Conservation (phyloP, 2,888 invertebrate species). For the Cremastinae sp. region DNA sequence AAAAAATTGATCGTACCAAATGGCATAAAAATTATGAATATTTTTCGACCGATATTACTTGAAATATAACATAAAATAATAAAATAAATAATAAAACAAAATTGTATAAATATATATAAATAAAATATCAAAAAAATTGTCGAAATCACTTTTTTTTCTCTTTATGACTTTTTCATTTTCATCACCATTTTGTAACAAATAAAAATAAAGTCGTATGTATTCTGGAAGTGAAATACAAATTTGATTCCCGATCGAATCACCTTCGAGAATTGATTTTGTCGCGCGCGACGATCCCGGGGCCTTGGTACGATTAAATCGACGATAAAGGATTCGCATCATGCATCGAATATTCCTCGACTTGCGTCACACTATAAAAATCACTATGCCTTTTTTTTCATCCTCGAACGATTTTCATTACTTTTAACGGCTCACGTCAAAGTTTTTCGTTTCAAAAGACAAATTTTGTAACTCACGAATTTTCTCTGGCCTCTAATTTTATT, state of each 20-base stretch:
- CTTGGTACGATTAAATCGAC: conserved; percentile 65
- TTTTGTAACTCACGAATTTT: background rate
- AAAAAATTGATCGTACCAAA: too few relatives aligned
- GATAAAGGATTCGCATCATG: conserved; percentile 69
- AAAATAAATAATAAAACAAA: too few relatives aligned
- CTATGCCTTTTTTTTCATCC: conserved; percentile 9
- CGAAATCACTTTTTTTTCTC: background rate
- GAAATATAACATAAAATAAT: too few relatives aligned
- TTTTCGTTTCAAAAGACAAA: background rate
- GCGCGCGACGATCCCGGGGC: conserved; percentile 66
- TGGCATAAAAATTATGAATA: too few relatives aligned
- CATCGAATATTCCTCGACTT: conserved; percentile 47
- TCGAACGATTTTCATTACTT: background rate
- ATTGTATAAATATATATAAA: too few relatives aligned
- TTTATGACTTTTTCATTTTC: background rate
- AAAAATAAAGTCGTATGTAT: conserved; percentile 56
- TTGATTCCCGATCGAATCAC: conserved; percentile 26
- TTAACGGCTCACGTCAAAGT: background rate
- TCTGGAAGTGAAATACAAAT: conserved; percentile 50
- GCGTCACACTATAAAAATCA: conserved; percentile 44
- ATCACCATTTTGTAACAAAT: background rate
- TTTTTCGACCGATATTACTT: too few relatives aligned
- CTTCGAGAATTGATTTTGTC: conserved; percentile 46
- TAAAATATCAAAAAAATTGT: too few relatives aligned
- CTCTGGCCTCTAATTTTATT: background rate